A percentile compares a stretch with the other conserved stretches of the same genome.
phyloP scores from a whole-genome alignment of 2,888 invertebrate species.

The Asteroscopus sphinx region DNA sequence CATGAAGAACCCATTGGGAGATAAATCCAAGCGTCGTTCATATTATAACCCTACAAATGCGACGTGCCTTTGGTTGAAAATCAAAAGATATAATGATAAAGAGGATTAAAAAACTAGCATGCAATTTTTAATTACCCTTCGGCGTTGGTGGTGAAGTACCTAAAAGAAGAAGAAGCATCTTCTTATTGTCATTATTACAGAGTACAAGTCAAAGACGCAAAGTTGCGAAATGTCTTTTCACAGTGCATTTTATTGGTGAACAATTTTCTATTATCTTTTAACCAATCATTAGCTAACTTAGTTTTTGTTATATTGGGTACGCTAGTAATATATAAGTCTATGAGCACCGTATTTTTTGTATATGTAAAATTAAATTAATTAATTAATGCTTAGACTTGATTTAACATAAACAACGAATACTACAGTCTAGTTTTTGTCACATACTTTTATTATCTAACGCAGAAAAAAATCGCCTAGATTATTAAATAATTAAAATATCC shows the following conservation, averaged over 20 bases:
- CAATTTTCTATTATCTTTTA: background rate
- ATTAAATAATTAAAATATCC: slow-evolving; percentile 27
- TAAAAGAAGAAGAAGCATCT: slow-evolving; percentile 19
- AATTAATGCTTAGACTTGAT: slow-evolving; percentile 1
- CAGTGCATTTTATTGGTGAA: background rate
- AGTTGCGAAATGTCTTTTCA: background rate
- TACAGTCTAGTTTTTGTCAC: slow-evolving; percentile 10
- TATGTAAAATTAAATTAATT: background rate
- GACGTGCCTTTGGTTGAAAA: slow-evolving; percentile 8
- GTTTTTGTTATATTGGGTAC: background rate
- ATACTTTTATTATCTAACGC: slow-evolving; percentile 1
- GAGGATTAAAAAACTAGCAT: background rate
- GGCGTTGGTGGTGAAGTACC: slow-evolving; percentile 7
- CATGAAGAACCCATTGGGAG: too few relatives aligned
- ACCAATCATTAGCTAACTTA: background rate
- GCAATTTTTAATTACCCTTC: slow-evolving; percentile 27
- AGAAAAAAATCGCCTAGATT: slow-evolving; percentile 19
- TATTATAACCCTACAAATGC: slow-evolving; percentile 13
- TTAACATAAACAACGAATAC: slow-evolving; percentile 9
- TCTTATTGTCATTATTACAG: background rate
- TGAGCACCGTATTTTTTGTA: too few relatives aligned
- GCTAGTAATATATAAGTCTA: too few relatives aligned
- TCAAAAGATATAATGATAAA: background rate
- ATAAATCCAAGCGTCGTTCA: too few relatives aligned
- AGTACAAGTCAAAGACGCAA: background rate